Evolutionary conservation across 2,888 invertebrate species (phyloP).

Genomic region (Oxyscelio sp.): DNA sequence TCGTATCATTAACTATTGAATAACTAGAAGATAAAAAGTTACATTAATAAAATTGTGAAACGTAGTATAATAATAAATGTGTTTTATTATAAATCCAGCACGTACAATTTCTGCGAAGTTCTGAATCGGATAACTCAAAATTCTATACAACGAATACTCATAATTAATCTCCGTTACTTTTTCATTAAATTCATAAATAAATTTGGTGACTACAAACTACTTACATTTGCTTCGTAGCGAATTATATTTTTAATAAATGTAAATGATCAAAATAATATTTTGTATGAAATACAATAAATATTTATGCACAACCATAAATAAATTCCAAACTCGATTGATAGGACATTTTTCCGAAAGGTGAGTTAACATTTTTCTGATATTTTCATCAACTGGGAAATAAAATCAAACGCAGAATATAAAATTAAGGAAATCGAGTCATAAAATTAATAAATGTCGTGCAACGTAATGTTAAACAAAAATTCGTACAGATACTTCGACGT

Average conservation of each 20-base stretch:
- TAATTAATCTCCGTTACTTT: neutral
- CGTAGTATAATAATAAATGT: too few species aligned
- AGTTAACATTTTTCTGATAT: constrained; percentile 44
- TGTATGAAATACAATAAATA: constrained; percentile 44
- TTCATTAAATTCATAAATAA: constrained; percentile 21
- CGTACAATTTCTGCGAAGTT: too few species aligned
- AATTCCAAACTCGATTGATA: constrained; percentile 43
- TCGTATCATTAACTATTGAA: too few species aligned
- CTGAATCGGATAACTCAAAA: too few species aligned
- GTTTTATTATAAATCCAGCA: too few species aligned
- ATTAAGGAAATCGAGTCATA: constrained; percentile 39
- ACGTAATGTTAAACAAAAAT: constrained; percentile 5
- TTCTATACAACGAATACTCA: neutral
- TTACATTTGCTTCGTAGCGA: constrained; percentile 12
- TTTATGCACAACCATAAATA: constrained; percentile 40
- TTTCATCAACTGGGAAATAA: neutral
- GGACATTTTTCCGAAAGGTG: constrained; percentile 36
- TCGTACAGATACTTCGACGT: neutral
- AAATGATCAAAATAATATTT: constrained; percentile 50
- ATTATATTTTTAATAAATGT: constrained; percentile 52
- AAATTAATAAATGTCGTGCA: neutral
- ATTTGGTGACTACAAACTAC: neutral
- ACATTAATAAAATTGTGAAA: too few species aligned
- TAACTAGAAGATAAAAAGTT: too few species aligned
- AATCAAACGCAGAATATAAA: neutral